Conservation (phyloP, 2,797 vertebrate species). For the Pagetopsis macropterus region DNA sequence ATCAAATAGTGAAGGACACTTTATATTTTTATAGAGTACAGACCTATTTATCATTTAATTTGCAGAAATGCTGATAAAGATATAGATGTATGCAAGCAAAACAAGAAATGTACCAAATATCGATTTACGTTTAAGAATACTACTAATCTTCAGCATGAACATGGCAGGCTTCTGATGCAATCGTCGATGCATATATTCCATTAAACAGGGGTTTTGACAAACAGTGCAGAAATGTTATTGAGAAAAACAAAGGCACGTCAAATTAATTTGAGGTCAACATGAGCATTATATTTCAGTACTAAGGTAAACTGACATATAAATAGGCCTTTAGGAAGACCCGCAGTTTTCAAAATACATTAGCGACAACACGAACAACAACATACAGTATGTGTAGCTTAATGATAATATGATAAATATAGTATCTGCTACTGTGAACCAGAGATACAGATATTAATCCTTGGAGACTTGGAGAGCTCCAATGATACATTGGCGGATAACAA, state of each 20-base stretch:
- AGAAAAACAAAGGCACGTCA: not conserved
- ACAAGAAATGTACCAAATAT: not conserved
- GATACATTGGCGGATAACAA: constrained; percentile 1
- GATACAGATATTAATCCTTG: no score
- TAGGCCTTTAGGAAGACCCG: not conserved
- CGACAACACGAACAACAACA: no score
- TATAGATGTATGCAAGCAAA: not conserved
- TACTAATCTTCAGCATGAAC: not conserved
- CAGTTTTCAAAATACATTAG: no score
- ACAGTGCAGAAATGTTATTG: not conserved
- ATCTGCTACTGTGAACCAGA: no score
- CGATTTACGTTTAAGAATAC: not conserved
- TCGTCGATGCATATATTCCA: not conserved
- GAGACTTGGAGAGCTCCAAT: not conserved
- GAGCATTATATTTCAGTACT: not conserved
- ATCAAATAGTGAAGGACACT: not conserved
- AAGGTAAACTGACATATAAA: not conserved
- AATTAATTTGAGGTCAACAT: not conserved
- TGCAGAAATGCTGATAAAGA: not conserved
- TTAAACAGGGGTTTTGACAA: not conserved
- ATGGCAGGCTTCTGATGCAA: not conserved
- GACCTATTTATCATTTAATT: not conserved
- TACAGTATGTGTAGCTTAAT: no score
- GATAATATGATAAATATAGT: no score
- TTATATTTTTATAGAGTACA: not conserved